phyloP scores from a whole-genome alignment of 2,113 vertebrate species.

The Myiozetetes cayanensis region DNA sequence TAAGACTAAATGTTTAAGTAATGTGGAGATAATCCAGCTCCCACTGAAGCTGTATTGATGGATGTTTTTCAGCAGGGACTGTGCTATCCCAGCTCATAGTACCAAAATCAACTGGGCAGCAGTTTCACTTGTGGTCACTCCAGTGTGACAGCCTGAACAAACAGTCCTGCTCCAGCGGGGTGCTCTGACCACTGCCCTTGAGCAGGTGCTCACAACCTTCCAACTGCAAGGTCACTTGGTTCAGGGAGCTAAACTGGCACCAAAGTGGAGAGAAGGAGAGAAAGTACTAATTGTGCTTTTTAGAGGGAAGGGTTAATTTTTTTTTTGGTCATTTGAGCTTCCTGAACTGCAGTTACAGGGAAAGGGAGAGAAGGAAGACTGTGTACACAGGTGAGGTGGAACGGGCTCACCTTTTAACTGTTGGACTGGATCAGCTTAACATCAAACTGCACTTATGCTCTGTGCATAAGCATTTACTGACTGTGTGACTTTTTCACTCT shows the following conservation, averaged over 20 bases:
- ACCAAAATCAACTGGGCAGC: background rate
- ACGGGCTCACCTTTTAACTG: background rate
- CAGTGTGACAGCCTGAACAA: background rate
- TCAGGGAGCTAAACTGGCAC: background rate
- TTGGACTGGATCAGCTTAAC: background rate
- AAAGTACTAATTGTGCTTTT: background rate
- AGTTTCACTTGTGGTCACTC: background rate
- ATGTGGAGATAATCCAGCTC: background rate
- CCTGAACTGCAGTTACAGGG: background rate
- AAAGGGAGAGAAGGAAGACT: background rate
- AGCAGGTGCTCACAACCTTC: background rate
- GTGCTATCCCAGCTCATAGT: fast-evolving
- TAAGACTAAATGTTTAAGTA: background rate
- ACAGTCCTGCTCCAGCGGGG: background rate
- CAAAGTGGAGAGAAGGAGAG: background rate
- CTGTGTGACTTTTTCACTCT: background rate
- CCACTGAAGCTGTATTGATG: fast-evolving
- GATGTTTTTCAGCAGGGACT: background rate
- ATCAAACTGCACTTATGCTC: background rate
- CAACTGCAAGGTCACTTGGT: background rate
- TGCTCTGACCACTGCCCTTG: background rate
- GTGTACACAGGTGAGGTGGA: background rate
- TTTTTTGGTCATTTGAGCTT: background rate
- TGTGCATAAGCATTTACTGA: background rate
- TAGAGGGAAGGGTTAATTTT: background rate